Evolutionary conservation across 2,113 vertebrate species (phyloP).

Genomic region (Myotis brandtii): DNA sequence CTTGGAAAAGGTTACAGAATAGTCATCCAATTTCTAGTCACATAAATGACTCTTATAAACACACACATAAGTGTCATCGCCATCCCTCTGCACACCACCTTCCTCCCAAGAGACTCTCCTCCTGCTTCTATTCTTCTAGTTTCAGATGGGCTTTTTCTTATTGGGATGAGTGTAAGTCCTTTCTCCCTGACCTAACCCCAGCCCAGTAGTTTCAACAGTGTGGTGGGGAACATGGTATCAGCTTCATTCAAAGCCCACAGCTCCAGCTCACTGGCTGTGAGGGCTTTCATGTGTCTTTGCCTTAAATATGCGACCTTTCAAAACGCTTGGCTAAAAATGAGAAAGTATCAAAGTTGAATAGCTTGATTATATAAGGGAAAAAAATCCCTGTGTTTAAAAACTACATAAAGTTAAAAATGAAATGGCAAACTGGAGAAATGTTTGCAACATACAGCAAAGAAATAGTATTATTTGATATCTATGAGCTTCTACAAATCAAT

Average conservation of each 20-base stretch:
- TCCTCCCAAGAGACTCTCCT: not conserved
- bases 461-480: not conserved
- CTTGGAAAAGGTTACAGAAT: slow-evolving; percentile 68
- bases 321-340: not conserved
- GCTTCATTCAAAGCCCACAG: not conserved
- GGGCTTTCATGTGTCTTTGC: not conserved
- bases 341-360: slow-evolving; percentile 3
- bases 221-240: not conserved
- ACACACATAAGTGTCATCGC: not conserved
- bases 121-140: not conserved
- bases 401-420: slow-evolving; percentile 22
- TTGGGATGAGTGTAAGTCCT: not conserved
- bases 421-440: not conserved
- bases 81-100: not conserved
- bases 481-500: not conserved
- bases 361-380: not conserved
- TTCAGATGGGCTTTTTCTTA: slow-evolving; percentile 20
- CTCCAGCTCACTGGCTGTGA: not conserved
- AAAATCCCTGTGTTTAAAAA: not conserved
- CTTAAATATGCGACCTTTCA: not conserved
- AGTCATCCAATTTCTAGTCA: slow-evolving; percentile 56
- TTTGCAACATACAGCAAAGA: not conserved
- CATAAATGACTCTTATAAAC: slow-evolving; percentile 30
- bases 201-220: not conserved
- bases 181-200: not conserved